Percentiles rank a stretch among this genome's conserved stretches.
Conservation (phyloP, 2,113 vertebrate genomes). For the Haemorhous mexicanus region DNA sequence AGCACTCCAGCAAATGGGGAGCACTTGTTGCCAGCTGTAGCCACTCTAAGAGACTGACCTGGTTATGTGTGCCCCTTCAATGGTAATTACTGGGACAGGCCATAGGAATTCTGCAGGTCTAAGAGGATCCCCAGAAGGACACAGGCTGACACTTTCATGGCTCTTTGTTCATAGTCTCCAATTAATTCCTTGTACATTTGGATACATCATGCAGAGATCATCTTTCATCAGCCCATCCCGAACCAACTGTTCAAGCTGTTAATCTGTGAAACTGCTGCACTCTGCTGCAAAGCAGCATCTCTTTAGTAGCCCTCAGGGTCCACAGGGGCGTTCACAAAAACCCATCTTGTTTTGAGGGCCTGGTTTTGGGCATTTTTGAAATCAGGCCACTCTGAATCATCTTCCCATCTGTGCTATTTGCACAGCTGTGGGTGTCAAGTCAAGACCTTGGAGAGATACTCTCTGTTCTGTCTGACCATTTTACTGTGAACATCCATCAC, state of each 20-base stretch:
- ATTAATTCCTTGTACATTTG: not conserved
- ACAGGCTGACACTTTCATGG: not conserved
- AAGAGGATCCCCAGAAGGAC: not conserved
- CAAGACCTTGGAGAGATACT: conserved; percentile 54
- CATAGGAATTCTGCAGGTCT: not conserved
- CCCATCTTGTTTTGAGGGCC: conserved; percentile 4
- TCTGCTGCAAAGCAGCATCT: not conserved
- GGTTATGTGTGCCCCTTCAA: not conserved
- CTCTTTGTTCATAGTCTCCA: not conserved
- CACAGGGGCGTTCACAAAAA: not conserved
- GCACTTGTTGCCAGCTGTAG: not conserved
- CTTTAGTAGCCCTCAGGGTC: not conserved
- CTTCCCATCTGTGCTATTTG: conserved; percentile 49
- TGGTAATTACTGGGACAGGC: not conserved
- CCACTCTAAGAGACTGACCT: not conserved
- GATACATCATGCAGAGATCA: not conserved
- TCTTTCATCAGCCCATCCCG: not conserved
- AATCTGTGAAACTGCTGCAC: conserved; percentile 5
- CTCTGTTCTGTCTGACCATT: conserved; percentile 46
- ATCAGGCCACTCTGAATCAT: conserved; percentile 36
- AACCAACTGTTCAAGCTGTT: not conserved
- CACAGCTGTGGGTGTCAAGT: conserved; percentile 57
- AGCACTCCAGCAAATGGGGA: not conserved
- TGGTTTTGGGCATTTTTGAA: conserved; percentile 29
- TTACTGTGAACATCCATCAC: conserved; percentile 53